Percentiles rank a stretch among this genome's conserved stretches.
phyloP scores from a whole-genome alignment of 1,140 invertebrate genomes.

The Oncopodura yosiiana region DNA sequence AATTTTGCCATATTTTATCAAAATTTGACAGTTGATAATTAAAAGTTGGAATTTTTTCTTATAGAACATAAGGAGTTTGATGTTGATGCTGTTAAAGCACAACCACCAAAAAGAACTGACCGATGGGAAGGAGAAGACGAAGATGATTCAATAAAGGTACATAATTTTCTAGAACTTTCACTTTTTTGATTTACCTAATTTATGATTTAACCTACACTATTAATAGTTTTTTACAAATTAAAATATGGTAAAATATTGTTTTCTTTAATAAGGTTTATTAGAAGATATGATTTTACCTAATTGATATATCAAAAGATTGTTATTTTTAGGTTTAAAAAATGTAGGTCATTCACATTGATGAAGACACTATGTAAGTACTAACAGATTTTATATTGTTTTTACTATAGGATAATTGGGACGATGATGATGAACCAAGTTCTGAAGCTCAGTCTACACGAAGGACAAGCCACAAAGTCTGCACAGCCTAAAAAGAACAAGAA shows the following conservation, averaged over 20 bases:
- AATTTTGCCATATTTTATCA: constrained; percentile 3
- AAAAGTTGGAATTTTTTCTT: not conserved
- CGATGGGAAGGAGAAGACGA: constrained; percentile 85
- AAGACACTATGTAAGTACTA: not conserved
- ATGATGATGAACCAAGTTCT: constrained; percentile 59
- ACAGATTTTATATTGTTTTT: constrained; percentile 23
- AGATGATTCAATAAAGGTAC: constrained; percentile 72
- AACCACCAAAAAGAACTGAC: constrained; percentile 37
- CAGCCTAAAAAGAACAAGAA: constrained; percentile 51
- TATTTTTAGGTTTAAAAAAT: not conserved
- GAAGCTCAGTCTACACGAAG: constrained; percentile 44
- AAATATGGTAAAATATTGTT: not conserved
- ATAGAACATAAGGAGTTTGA: constrained; percentile 23
- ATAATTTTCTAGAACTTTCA: constrained; percentile 11
- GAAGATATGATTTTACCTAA: constrained; percentile 13
- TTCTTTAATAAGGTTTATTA: not conserved
- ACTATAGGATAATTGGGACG: constrained; percentile 75
- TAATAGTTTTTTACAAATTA: not conserved
- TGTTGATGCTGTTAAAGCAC: constrained; percentile 19
- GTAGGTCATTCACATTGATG: not conserved
- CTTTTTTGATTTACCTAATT: not conserved
- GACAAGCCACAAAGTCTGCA: constrained; percentile 47
- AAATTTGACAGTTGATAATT: not conserved
- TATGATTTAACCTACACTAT: not conserved
- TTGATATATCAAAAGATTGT: not conserved